Base-by-base conservation (phyloP, 2,888 invertebrate species). In the Tyria jacobaeae region DNA sequence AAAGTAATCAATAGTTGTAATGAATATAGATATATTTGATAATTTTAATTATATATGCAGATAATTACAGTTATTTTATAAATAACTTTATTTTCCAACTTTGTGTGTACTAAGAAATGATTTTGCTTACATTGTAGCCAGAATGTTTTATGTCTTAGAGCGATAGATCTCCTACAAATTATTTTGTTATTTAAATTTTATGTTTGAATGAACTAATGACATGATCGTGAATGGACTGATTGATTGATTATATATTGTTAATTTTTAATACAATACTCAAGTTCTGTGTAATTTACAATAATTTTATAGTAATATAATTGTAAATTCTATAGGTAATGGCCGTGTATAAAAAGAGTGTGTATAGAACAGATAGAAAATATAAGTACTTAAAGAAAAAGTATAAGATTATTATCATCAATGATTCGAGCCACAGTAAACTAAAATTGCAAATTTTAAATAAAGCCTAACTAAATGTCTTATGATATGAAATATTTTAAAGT, bases 381-480 rank as follows among this genome's bases (percentile, higher is more conserved):
- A 70, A 73, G 34, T 51, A 56, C 25, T 48, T 63, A 74, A 75
- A 70, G 49, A 56, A 55, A 47, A 58, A 73, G 66, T 76, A 70
- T 70, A 80, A 72, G 71, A 72, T 78, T 80, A 75, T 48, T 52
- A 63, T 81, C 82, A 83, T 82, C 81, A 86, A 86, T 75, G 86
- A 91, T 90, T 91, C 89, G 89, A 91, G 90, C 90, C 90, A 91
- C 89, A 79, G 86, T 83, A 82, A 79, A 72, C 71, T 72, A 72
- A 69, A 69, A 81, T 81, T 77, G 76, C 79, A 81, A 86, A 84
- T 73, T 85, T n/a, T 76, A 84, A 83, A 78, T 83, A 82, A 87
- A 84, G 91, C 92, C 92, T 92, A 92, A 90, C 76, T 91, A 85
- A 90, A 91, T 91, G 91, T 92, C 92, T 92, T 92, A 93, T 92